Evolutionary conservation across 2,888 invertebrate genomes (phyloP).

Genomic region (Chironomus tentans): DNA sequence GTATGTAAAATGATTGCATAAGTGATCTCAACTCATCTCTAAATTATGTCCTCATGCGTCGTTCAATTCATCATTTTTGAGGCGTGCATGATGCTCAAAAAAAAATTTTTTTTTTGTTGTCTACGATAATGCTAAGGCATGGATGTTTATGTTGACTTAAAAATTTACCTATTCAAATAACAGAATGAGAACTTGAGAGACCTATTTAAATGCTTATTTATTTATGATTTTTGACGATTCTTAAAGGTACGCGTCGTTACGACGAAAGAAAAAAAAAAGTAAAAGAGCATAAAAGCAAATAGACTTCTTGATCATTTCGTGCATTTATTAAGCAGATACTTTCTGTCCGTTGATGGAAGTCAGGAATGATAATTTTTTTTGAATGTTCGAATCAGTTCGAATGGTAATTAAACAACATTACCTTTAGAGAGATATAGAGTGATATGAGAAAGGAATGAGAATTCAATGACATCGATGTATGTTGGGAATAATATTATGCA

Average conservation of each 20-base stretch:
- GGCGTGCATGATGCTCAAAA: background rate
- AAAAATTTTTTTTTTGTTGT: no score
- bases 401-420: background rate
- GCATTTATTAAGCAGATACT: no score
- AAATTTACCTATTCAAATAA: conserved; percentile 17
- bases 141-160: background rate
- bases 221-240: background rate
- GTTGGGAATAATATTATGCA: background rate
- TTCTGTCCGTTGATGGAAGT: no score
- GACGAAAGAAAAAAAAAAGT: background rate
- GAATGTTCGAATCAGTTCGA: background rate
- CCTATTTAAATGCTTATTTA: background rate
- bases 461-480: background rate
- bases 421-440: no score
- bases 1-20: no score
- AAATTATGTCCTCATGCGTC: background rate
- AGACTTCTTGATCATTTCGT: no score
- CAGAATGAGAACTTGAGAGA: no score
- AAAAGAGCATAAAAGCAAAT: background rate
- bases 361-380: no score
- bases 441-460: background rate
- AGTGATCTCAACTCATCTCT: background rate
- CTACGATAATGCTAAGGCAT: background rate
- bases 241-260: background rate
- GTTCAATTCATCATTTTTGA: background rate